These are phyloP conservation scores for Centropus bengalensis DNA, from an alignment of 2,113 vertebrate species.

Conservation along the genomic window DNA sequence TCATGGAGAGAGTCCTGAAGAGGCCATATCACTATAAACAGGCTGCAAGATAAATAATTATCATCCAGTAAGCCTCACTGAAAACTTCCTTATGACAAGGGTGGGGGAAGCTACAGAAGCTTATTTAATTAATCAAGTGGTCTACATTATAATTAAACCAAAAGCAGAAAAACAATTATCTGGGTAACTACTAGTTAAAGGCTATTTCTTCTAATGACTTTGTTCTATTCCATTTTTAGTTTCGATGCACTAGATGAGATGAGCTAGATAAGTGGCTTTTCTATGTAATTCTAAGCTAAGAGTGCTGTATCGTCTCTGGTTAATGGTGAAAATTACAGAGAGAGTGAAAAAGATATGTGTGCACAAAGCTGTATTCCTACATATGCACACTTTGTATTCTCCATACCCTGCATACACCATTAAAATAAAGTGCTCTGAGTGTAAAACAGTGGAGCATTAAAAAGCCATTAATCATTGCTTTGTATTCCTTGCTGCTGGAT, in stretches of 20 bases:
- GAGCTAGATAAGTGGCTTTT: neutral
- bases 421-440: conserved; percentile 42
- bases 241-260: neutral
- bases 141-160: conserved; percentile 61
- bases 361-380: neutral
- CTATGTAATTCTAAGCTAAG: neutral
- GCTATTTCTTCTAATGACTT: conserved; percentile 51
- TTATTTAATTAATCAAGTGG: conserved; percentile 68
- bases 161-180: conserved; percentile 69
- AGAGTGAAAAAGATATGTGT: neutral
- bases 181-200: conserved; percentile 30
- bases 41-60: conserved; percentile 28
- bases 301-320: neutral
- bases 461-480: conserved; percentile 69
- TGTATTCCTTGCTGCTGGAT: conserved; percentile 57
- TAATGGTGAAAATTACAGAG: neutral
- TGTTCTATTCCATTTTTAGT: neutral
- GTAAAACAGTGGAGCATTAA: conserved; percentile 26
- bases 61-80: neutral
- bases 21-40: neutral
- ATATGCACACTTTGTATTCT: neutral
- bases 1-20: neutral
- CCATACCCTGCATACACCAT: neutral
- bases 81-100: conserved; percentile 10
- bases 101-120: conserved; percentile 17